Evolutionary conservation across 2,888 invertebrate genomes (phyloP), one percentile per base, ranked within the genome.

Genomic region (Chironomus tentans): DNA sequence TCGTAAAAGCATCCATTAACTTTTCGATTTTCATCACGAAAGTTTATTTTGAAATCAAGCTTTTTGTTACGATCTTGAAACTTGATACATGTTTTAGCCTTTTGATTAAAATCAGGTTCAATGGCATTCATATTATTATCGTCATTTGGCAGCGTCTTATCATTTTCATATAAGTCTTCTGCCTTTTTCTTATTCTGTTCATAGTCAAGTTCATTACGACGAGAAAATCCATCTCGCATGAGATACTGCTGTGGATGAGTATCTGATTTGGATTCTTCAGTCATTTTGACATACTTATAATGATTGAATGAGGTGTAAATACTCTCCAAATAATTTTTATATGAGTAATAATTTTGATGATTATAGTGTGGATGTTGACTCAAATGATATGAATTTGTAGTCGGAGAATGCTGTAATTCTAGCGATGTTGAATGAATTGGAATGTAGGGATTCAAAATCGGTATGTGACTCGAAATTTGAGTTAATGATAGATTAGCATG

Each of bases 51-150:
- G 18, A 72, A 72, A 72, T 72, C 72, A 12, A 72, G 38, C 21
- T 72, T 72, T 61, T 72, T 72, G 21, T 72, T 72, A 4, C 62
- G 61, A 38, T 72, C 72, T 62, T 72, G 72, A 72, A 62, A 72
- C 21, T 72, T 72, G 62, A 72, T 72, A 50, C 62, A 38, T 12
- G 56, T 50, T n/a, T 71, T 71, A 13, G 46, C 12, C 18, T 38
- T 38, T 38, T 38, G 38, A 38, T 38, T 38, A 38, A 38, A 38
- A 10, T 47, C 56, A 56, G 18, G 56, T 56, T 56, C 56, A 18
- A 22, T 24, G 65, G 65, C 65, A 65, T 50, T 50, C 50, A 12
- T 47, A 10, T 69, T 46, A 10, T 46, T 38, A 10, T 38, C 68
- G 46, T 68, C 28, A 24, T 13, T 65, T 65, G 4, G 7, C 18